Evolutionary conservation across 2,113 vertebrate species (phyloP).

Genomic region (Enhydra lutris): DNA sequence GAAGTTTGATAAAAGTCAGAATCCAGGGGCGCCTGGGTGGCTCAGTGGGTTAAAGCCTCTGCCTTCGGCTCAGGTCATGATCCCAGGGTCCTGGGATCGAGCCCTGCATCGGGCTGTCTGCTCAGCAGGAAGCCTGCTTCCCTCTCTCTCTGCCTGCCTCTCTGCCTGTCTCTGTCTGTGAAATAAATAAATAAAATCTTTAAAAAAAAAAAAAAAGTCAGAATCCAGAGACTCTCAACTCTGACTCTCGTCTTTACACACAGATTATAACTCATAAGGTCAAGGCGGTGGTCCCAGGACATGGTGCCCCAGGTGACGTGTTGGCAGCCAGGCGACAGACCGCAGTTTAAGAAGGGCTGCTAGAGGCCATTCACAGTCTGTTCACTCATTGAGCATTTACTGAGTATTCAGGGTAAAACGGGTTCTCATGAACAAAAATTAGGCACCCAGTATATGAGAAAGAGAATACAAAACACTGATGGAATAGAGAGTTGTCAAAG

Average conservation of each 20-base stretch:
- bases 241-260: fast-evolving
- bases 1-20: neutral
- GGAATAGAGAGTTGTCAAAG: neutral
- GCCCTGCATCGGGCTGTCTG: too few species aligned
- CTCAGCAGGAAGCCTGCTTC: too few species aligned
- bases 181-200: too few species aligned
- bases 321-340: neutral
- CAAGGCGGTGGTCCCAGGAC: fast-evolving
- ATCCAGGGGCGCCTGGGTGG: neutral
- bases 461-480: neutral
- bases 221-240: neutral
- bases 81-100: too few species aligned
- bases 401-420: neutral
- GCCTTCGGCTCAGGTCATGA: too few species aligned
- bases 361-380: neutral
- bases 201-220: neutral
- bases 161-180: too few species aligned
- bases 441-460: fast-evolving
- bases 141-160: too few species aligned
- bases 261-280: neutral
- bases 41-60: too few species aligned
- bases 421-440: neutral
- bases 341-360: neutral
- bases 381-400: neutral
- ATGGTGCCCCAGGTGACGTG: neutral